phyloP scores from a whole-genome alignment of 1,140 invertebrate species.

The Hirudo medicinalis region DNA sequence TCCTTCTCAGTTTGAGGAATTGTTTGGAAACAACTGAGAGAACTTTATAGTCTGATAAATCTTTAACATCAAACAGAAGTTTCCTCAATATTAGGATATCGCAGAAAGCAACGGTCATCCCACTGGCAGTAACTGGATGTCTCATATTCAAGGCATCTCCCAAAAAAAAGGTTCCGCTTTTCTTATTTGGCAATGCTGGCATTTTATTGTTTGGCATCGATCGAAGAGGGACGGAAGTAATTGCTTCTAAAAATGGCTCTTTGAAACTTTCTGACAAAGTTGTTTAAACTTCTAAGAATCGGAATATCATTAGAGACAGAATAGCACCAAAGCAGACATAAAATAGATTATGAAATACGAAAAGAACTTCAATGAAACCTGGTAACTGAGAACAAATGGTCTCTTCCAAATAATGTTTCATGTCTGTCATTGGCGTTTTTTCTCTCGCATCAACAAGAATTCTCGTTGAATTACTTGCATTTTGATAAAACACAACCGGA shows the following conservation, averaged over 20 bases:
- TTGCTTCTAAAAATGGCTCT: conserved; percentile 28
- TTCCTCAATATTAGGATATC: conserved; percentile 30
- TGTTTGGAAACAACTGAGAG: conserved; percentile 23
- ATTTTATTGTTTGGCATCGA: conserved; percentile 33
- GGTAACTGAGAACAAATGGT: conserved; percentile 29
- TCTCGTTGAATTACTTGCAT: conserved; percentile 25
- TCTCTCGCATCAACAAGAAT: conserved; percentile 31
- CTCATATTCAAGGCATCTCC: conserved; percentile 36
- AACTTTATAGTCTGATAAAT: conserved; percentile 27
- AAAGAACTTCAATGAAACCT: conserved; percentile 23
- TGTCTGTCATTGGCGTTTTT: conserved; percentile 25
- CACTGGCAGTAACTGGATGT: conserved; percentile 34
- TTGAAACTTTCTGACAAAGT: conserved; percentile 27
- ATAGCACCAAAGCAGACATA: too few species aligned
- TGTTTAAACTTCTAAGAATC: neutral
- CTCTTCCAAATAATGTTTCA: conserved; percentile 28
- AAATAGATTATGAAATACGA: neutral
- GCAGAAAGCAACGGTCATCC: conserved; percentile 33
- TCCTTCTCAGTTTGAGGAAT: conserved; percentile 28
- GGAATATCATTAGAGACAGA: too few species aligned
- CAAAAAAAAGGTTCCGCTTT: conserved; percentile 28
- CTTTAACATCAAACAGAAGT: conserved; percentile 25
- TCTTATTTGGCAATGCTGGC: conserved; percentile 27
- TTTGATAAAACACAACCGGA: conserved; percentile 30
- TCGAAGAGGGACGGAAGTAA: conserved; percentile 27